phyloP scores from a whole-genome alignment of 2,888 invertebrate species.

The Plebejus anna region DNA sequence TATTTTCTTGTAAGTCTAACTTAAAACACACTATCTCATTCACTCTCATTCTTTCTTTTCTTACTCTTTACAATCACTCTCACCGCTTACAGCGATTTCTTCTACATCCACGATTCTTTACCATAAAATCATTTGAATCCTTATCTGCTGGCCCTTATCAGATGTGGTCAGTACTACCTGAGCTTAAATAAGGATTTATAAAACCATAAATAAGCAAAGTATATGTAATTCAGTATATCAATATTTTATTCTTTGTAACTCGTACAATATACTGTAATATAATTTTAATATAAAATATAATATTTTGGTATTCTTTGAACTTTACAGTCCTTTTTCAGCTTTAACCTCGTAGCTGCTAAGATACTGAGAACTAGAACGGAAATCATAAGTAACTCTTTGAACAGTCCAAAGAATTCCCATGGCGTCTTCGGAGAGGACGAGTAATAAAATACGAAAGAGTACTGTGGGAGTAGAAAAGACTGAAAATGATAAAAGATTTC shows the following conservation, averaged over 20 bases:
- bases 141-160: too few relatives aligned
- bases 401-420: conserved; percentile 19
- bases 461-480: background rate
- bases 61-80: too few relatives aligned
- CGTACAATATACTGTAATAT: background rate
- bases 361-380: conserved; percentile 1
- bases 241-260: too few relatives aligned
- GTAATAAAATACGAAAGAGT: conserved; percentile 13
- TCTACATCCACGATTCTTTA: background rate
- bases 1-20: too few relatives aligned
- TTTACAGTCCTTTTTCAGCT: background rate
- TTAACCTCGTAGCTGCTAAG: background rate
- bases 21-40: too few relatives aligned
- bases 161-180: too few relatives aligned
- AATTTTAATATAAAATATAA: too few relatives aligned
- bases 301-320: conserved; percentile 12
- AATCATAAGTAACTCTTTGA: conserved; percentile 19
- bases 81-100: too few relatives aligned
- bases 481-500: conserved; percentile 13
- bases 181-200: too few relatives aligned
- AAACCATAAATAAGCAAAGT: too few relatives aligned
- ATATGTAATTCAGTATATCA: too few relatives aligned
- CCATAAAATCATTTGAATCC: background rate
- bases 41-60: too few relatives aligned
- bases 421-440: background rate